Conservation (phyloP, 2,888 invertebrate species). For the Andrena haemorrhoa region DNA sequence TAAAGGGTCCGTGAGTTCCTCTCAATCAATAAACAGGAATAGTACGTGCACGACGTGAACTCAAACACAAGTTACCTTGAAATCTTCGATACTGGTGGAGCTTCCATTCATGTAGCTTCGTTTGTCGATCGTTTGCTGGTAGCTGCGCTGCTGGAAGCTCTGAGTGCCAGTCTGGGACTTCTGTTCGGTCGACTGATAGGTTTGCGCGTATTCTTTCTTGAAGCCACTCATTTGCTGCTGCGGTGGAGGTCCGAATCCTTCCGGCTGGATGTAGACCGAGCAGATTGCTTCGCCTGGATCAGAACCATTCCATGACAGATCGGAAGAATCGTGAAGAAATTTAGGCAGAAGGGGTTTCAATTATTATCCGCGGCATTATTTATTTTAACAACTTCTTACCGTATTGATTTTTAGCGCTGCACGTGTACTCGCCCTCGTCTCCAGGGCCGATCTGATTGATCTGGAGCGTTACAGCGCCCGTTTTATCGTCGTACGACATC, state of each 20-base stretch:
- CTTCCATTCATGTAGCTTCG: conserved; percentile 91
- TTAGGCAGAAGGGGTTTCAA: too few relatives aligned
- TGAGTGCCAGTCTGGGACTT: conserved; percentile 85
- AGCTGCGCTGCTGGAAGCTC: conserved; percentile 86
- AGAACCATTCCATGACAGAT: not conserved
- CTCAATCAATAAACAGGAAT: too few relatives aligned
- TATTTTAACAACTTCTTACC: conserved; percentile 82
- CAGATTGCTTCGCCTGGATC: conserved; percentile 94
- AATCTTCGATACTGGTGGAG: conserved; percentile 88
- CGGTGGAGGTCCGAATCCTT: conserved; percentile 91
- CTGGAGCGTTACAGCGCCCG: conserved; percentile 95
- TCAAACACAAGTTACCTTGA: conserved; percentile 85
- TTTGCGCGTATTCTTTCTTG: conserved; percentile 89
- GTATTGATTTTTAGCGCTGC: conserved; percentile 97
- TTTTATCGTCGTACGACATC: conserved; percentile 95
- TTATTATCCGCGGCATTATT: not conserved
- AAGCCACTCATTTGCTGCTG: conserved; percentile 86
- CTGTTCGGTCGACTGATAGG: conserved; percentile 88
- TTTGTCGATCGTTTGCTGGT: conserved; percentile 87
- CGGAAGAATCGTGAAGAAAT: too few relatives aligned
- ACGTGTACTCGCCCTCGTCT: conserved; percentile 98
- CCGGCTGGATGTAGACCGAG: conserved; percentile 97
- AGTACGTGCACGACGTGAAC: not conserved
- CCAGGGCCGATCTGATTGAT: conserved; percentile 98
- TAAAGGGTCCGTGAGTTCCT: not conserved